Conservation (phyloP, 2,888 invertebrate species). For the Dione vanillae region DNA sequence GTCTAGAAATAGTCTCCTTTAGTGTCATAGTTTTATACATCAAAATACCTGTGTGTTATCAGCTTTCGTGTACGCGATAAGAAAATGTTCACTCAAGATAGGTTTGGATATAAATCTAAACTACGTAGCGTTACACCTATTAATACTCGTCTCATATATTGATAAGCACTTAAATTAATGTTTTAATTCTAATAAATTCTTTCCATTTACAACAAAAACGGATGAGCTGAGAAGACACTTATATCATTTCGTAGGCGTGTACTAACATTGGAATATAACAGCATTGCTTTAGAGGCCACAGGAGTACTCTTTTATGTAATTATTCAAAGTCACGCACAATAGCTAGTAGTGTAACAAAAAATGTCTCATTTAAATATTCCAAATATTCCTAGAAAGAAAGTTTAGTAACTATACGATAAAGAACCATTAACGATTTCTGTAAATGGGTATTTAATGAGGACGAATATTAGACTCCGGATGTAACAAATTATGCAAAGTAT, state of each 20-base stretch:
- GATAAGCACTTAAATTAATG: constrained; percentile 16
- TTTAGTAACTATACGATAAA: not conserved
- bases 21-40: not conserved
- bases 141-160: constrained; percentile 5
- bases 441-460: constrained; percentile 34
- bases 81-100: constrained; percentile 49
- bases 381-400: constrained; percentile 17
- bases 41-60: constrained; percentile 38
- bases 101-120: constrained; percentile 38
- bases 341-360: constrained; percentile 13
- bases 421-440: not conserved
- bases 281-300: constrained; percentile 13
- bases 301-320: constrained; percentile 20
- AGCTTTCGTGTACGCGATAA: constrained; percentile 43
- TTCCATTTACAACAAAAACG: constrained; percentile 29
- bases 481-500: constrained; percentile 37
- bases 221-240: constrained; percentile 22
- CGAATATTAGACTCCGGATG: constrained; percentile 32
- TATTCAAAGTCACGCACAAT: constrained; percentile 18
- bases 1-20: not conserved
- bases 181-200: not conserved
- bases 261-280: constrained; percentile 53
- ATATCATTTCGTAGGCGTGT: constrained; percentile 61
- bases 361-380: not conserved
- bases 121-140: constrained; percentile 12